These are phyloP conservation scores for Mungos mungo DNA, from an alignment of 2,113 vertebrate species.

Conservation along the genomic window DNA sequence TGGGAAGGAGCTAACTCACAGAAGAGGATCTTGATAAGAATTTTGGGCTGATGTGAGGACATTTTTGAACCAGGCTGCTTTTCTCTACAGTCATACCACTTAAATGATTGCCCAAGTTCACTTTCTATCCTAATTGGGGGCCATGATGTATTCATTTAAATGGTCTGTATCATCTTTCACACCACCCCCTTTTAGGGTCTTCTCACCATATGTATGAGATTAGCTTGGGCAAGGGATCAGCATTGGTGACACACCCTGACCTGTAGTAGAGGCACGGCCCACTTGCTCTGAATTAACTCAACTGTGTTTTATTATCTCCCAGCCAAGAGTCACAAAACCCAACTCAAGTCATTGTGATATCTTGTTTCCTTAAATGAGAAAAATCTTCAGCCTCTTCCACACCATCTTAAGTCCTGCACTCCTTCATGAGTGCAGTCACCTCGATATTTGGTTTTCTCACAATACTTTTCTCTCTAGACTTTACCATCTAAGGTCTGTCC, in stretches of 20 bases:
- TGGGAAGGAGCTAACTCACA: background rate
- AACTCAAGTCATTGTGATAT: background rate
- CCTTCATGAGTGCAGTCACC: background rate
- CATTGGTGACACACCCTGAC: background rate
- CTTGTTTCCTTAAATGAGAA: background rate
- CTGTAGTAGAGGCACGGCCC: background rate
- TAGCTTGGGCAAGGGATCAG: background rate
- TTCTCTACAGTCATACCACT: background rate
- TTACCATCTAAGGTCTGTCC: background rate
- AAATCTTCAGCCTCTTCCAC: background rate
- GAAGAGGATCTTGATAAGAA: background rate
- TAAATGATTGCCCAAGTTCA: background rate
- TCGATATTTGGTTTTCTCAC: background rate
- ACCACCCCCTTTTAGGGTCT: background rate
- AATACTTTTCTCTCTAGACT: background rate
- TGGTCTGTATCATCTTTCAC: background rate
- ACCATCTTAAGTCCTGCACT: background rate
- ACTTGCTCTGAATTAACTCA: background rate
- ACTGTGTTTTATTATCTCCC: background rate
- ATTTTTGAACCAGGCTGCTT: background rate
- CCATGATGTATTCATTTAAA: background rate
- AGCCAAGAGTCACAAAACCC: background rate
- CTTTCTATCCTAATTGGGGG: background rate
- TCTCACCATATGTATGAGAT: background rate
- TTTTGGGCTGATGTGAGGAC: background rate